phyloP scores from a whole-genome alignment of 1,140 invertebrate species.

The Oreohelix idahoensis region DNA sequence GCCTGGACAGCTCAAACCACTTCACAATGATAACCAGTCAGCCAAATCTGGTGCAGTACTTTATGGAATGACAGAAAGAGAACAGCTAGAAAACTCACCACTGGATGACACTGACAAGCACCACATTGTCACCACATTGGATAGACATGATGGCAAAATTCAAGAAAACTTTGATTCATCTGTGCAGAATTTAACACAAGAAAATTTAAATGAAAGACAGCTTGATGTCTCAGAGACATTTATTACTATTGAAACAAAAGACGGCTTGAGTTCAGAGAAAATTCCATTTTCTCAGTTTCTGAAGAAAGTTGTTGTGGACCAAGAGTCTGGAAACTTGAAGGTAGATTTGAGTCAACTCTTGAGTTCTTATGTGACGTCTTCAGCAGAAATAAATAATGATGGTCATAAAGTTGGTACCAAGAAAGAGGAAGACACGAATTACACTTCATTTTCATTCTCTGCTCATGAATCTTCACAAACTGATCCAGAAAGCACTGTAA shows the following conservation, averaged over 20 bases:
- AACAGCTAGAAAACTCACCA: not conserved
- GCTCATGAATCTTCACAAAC: not conserved
- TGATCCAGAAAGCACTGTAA: not conserved
- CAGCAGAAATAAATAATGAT: not conserved
- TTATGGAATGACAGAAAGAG: not conserved
- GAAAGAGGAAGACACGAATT: not conserved
- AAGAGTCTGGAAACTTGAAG: conserved; percentile 27
- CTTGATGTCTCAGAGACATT: conserved; percentile 33
- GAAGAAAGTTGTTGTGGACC: conserved; percentile 24
- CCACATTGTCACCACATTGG: not conserved
- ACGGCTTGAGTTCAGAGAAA: conserved; percentile 29
- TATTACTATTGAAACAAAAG: conserved; percentile 37
- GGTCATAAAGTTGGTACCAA: not conserved
- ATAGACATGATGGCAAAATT: not conserved
- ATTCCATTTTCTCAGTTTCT: conserved; percentile 37
- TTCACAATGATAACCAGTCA: not conserved
- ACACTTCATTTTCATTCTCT: not conserved
- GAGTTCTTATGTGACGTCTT: not conserved
- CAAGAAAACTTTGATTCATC: not conserved
- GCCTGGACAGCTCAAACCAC: not conserved
- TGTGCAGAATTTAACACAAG: not conserved
- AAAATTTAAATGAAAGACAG: not conserved
- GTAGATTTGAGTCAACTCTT: conserved; percentile 22
- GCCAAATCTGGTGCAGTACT: not conserved
- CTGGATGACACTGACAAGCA: not conserved